Percentiles rank a stretch among this genome's conserved stretches.
Evolutionary conservation across 2,113 vertebrate genomes (phyloP).

Genomic region (Myotis davidii): DNA sequence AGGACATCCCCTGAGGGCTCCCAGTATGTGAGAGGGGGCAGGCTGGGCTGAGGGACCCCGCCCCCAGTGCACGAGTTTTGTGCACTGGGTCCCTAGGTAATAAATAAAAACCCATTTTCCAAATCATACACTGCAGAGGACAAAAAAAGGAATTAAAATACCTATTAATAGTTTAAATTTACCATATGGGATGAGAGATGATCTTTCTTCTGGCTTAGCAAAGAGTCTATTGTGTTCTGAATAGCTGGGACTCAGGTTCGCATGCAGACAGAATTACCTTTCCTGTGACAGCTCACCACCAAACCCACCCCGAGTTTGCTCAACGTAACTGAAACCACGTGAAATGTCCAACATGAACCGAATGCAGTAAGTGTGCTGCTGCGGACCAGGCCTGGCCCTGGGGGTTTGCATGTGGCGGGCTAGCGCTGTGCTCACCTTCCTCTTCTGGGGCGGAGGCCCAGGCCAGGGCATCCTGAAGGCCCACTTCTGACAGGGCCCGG

Average conservation of each 20-base stretch:
- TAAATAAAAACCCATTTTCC: neutral
- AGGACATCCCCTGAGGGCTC: too few species aligned
- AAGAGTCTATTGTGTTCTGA: neutral
- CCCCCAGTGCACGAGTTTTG: too few species aligned
- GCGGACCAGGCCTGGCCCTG: neutral
- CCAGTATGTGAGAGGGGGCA: too few species aligned
- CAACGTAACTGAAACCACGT: neutral
- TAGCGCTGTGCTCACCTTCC: fast-evolving
- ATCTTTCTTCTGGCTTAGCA: neutral
- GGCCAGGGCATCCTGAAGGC: neutral
- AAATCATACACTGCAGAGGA: neutral
- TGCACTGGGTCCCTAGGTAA: neutral
- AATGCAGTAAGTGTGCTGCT: too few species aligned
- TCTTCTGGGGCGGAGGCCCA: neutral
- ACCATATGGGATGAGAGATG: neutral
- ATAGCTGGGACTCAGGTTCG: neutral
- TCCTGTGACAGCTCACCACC: neutral
- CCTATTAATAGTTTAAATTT: neutral
- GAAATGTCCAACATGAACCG: neutral
- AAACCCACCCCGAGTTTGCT: neutral
- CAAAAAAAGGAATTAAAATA: neutral
- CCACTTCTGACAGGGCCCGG: neutral
- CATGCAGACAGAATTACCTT: neutral
- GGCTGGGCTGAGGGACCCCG: too few species aligned
- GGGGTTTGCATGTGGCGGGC: neutral